These are phyloP conservation scores for Brenthis daphne DNA, from an alignment of 2,888 invertebrate genomes.

Conservation along the genomic window DNA sequence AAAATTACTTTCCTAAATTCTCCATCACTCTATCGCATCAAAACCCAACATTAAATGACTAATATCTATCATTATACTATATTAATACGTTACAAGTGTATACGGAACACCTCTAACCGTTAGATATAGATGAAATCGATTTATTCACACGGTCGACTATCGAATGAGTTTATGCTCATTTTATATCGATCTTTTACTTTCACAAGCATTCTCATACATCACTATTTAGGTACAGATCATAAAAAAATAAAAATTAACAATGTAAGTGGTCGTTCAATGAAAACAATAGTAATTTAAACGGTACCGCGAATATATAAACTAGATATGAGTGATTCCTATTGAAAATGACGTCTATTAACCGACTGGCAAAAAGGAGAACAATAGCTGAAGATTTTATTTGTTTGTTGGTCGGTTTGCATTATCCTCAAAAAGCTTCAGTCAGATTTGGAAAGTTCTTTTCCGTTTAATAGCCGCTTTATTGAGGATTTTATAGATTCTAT, in stretches of 20 bases:
- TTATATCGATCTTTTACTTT: conserved; percentile 51
- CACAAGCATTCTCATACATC: conserved; percentile 35
- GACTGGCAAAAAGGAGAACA: too few species aligned
- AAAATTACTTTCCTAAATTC: neutral
- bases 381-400: neutral
- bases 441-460: too few species aligned
- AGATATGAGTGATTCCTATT: neutral
- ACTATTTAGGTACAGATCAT: conserved; percentile 31
- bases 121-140: conserved; percentile 42
- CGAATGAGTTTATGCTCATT: conserved; percentile 31
- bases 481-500: too few species aligned
- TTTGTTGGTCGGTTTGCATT: neutral
- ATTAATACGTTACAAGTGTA: conserved; percentile 65
- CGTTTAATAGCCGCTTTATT: too few species aligned
- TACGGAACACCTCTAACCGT: conserved; percentile 39
- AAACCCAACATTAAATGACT: conserved; percentile 56
- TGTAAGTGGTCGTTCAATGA: conserved; percentile 28
- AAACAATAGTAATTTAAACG: conserved; percentile 48
- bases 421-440: too few species aligned
- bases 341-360: too few species aligned
- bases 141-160: conserved; percentile 53
- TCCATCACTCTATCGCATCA: conserved; percentile 11
- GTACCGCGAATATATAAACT: conserved; percentile 33
- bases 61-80: conserved; percentile 67
- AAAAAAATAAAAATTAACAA: conserved; percentile 30